Evolutionary conservation across 2,797 vertebrate genomes (phyloP).

Genomic region (Okamejei kenojei): DNA sequence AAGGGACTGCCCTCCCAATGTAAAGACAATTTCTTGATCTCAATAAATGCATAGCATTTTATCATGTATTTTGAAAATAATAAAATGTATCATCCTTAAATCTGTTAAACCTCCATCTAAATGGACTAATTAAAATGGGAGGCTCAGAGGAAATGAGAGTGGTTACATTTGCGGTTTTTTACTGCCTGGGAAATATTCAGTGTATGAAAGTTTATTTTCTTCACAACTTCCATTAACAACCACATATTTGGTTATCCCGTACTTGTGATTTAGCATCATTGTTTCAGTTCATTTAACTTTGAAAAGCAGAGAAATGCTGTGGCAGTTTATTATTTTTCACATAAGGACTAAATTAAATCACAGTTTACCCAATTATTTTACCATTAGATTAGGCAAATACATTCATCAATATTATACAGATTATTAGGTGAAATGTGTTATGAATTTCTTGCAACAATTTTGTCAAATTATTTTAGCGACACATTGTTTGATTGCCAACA

Average conservation of each 20-base stretch:
- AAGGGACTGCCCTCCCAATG: too few relatives aligned
- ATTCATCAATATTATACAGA: not conserved
- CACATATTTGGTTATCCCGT: not conserved
- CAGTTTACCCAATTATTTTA: not conserved
- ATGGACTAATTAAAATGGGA: not conserved
- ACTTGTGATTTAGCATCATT: not conserved
- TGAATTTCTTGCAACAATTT: not conserved
- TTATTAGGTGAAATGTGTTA: not conserved
- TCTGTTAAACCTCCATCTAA: not conserved
- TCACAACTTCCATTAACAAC: not conserved
- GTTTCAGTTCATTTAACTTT: slow-evolving; percentile 2
- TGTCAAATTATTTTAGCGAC: not conserved
- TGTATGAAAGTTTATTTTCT: not conserved
- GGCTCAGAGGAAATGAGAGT: not conserved
- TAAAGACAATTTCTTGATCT: not conserved
- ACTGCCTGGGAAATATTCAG: not conserved
- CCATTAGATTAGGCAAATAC: not conserved
- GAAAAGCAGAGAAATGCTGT: not conserved
- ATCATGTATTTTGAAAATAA: not conserved
- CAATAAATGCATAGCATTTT: not conserved
- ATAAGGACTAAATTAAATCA: not conserved
- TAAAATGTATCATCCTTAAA: not conserved
- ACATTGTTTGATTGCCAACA: not conserved
- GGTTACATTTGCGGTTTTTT: slow-evolving; percentile 9
- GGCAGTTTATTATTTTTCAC: not conserved